Conservation (phyloP, 2,888 invertebrate species). For the Conistra vaccinii region DNA sequence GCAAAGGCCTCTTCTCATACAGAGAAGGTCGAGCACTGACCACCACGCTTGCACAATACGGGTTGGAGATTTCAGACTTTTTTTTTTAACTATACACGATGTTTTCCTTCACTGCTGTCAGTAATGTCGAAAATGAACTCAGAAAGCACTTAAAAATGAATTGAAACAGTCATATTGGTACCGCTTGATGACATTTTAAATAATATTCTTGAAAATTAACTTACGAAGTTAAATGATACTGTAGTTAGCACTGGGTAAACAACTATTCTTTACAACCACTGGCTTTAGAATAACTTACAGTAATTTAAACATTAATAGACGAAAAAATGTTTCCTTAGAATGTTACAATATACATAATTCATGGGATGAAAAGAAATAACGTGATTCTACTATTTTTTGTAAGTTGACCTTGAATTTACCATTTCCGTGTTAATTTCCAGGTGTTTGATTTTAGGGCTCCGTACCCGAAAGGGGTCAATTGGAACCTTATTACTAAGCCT, state of each 20-base stretch:
- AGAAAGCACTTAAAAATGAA: not conserved
- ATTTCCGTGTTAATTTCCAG: no score
- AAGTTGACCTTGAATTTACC: no score
- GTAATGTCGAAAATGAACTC: not conserved
- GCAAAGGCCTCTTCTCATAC: not conserved
- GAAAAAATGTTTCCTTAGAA: not conserved
- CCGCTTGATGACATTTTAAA: not conserved
- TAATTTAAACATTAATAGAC: no score
- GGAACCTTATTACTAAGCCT: no score
- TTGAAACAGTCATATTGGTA: not conserved
- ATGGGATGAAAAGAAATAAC: not conserved
- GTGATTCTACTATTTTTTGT: no score
- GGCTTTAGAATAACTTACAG: not conserved
- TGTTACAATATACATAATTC: conserved; percentile 13
- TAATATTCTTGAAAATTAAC: not conserved
- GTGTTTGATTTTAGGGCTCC: no score
- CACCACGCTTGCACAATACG: no score
- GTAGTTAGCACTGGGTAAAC: not conserved
- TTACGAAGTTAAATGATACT: not conserved
- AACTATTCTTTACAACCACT: not conserved
- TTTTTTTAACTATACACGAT: not conserved
- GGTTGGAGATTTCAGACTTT: no score
- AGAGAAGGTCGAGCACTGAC: not conserved
- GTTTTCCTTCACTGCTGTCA: not conserved
- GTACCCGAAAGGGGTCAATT: no score